phyloP scores from a whole-genome alignment of 2,797 vertebrate genomes.

The Pangasius macronema region DNA sequence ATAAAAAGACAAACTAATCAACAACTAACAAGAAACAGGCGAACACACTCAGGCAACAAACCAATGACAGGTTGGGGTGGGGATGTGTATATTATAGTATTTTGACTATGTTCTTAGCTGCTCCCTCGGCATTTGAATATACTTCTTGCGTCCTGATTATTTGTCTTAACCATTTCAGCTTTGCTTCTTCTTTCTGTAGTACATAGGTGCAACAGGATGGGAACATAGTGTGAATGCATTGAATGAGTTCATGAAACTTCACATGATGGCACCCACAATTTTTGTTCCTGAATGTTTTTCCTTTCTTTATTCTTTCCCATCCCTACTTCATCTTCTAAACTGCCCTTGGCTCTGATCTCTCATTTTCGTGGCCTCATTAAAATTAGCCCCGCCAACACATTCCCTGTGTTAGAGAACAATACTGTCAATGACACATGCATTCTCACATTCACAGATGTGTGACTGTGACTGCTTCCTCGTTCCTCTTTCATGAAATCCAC shows the following conservation, averaged over 20 bases:
- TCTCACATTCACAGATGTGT: slow-evolving; percentile 26
- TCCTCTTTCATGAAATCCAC: slow-evolving; percentile 27
- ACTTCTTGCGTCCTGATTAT: not conserved
- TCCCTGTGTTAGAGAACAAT: not conserved
- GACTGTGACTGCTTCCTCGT: slow-evolving; percentile 12
- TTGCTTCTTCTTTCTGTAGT: slow-evolving; percentile 7
- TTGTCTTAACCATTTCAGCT: not conserved
- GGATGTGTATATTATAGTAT: too few relatives aligned
- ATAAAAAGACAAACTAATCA: not conserved
- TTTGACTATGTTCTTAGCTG: not conserved
- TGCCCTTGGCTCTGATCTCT: not conserved
- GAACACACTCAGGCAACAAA: not conserved
- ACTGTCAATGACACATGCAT: slow-evolving; percentile 14
- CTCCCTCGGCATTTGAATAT: too few relatives aligned
- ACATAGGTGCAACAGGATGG: not conserved
- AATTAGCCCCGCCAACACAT: slow-evolving; percentile 15
- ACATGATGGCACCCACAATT: not conserved
- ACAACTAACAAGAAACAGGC: not conserved
- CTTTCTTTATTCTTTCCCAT: not conserved
- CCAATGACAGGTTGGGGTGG: not conserved
- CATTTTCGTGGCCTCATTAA: slow-evolving; percentile 3
- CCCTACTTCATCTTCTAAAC: not conserved
- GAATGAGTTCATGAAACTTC: not conserved
- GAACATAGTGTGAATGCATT: not conserved
- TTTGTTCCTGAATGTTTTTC: not conserved